phyloP scores from a whole-genome alignment of 2,888 invertebrate genomes.

The Miltochrista miniata region DNA sequence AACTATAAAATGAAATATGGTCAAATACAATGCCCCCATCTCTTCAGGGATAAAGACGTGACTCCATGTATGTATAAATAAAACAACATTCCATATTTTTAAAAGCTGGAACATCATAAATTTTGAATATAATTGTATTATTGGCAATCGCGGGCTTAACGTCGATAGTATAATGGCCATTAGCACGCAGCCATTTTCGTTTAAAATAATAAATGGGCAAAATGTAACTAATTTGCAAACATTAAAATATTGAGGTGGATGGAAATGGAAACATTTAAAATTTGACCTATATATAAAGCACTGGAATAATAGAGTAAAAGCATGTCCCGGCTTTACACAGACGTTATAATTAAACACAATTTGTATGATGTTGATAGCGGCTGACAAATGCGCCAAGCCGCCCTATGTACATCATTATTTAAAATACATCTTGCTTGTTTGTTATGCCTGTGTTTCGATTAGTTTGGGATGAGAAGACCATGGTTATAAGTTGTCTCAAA shows the following conservation, averaged over 20 bases:
- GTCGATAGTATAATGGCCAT: constrained; percentile 5
- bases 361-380: too few species aligned
- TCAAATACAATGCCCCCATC: too few species aligned
- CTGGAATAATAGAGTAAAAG: background rate
- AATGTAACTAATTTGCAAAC: constrained; percentile 4
- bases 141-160: constrained; percentile 1
- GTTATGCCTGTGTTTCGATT: too few species aligned
- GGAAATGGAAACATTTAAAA: background rate
- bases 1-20: too few species aligned
- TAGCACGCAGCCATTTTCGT: constrained; percentile 4
- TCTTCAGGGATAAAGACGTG: too few species aligned
- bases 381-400: too few species aligned
- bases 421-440: too few species aligned
- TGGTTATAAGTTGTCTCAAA: too few species aligned
- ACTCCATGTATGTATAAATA: background rate
- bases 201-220: constrained; percentile 6
- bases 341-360: too few species aligned
- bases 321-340: background rate
- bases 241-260: constrained; percentile 2
- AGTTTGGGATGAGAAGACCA: too few species aligned
- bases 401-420: too few species aligned
- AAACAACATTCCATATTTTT: background rate
- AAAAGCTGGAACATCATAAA: background rate
- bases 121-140: background rate
- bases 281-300: background rate